phyloP scores from a whole-genome alignment of 2,888 invertebrate species.

The Lasius fuliginosus region DNA sequence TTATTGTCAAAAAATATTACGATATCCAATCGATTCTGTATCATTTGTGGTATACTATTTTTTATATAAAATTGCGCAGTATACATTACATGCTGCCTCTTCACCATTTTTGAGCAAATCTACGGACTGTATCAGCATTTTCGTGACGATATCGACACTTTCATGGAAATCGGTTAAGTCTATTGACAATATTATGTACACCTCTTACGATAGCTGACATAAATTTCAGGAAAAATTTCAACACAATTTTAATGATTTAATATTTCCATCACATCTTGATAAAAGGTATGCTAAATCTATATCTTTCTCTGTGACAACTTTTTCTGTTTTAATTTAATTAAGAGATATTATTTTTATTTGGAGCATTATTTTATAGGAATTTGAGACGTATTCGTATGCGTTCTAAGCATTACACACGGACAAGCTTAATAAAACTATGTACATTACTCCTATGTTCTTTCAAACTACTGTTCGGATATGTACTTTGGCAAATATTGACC shows the following conservation, averaged over 20 bases:
- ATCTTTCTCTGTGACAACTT: not conserved
- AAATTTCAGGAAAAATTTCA: slow-evolving; percentile 12
- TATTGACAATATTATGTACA: slow-evolving; percentile 13
- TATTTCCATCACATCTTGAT: not conserved
- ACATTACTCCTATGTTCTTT: not conserved
- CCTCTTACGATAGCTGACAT: not conserved
- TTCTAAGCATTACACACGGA: not conserved
- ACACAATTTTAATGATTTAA: not conserved
- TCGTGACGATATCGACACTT: slow-evolving; percentile 7
- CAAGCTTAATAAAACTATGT: not conserved
- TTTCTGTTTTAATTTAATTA: not conserved
- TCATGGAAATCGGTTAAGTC: not conserved
- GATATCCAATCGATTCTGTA: not conserved
- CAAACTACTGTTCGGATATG: not conserved
- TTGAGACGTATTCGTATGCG: not conserved
- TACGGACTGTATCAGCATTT: not conserved
- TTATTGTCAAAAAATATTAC: not conserved
- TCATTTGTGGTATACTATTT: not conserved
- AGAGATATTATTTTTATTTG: not conserved
- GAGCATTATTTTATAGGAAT: not conserved
- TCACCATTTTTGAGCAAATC: not conserved
- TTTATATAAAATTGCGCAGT: not conserved
- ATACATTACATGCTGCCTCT: not conserved
- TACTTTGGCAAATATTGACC: not conserved
- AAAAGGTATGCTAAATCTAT: not conserved